Evolutionary conservation across 2,113 vertebrate species (phyloP), one percentile per base, ranked within the genome.

Genomic region (Poeciliopsis prolifica): DNA sequence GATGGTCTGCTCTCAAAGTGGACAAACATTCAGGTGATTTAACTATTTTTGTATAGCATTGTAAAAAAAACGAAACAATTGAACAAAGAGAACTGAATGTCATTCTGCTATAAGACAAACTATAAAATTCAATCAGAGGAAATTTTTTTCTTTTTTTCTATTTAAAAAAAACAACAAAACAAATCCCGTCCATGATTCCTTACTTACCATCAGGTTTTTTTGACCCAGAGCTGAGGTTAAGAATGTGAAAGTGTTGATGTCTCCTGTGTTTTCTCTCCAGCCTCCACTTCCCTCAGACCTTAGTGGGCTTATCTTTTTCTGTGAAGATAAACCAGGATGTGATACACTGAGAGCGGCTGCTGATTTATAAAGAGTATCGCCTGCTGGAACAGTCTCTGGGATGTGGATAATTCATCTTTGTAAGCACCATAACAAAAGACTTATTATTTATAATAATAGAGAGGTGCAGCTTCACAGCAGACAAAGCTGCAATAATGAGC

Each of bases 231-330:
- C 19, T 54, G 48, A 54, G 48, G 48, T 54, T 54, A 54, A 54
- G 19, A 22, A 7, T 54, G 17, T 68, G 29, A 80, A 87, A 86
- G 66, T 78, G 88, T 76, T 75, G 77, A 81, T 63, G 14, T 51
- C 48, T 74, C 40, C 17, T 22, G 29, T 30, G 28, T 24, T 69
- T 54, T 37, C 19, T 15, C 29, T 1, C 30, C 30, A 31, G 29
- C 11, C 22, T 26, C 14, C 48, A 42, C 64, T 28, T 77, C 61
- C 54, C 42, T 51, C 40, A 71, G 4, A 35, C 64, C 35, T 74
- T 66, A 66, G 72, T 44, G 28, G 17, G 37, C 74, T 87, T 79
- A 86, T 87, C 82, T 61, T 61, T 66, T 54, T 40, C 54, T 74
- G 33, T 51, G 5, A 67, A 70, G 54, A 65, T 75, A 68, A 87